phyloP scores from a whole-genome alignment of 2,797 vertebrate genomes.

The Channallabes apus region DNA sequence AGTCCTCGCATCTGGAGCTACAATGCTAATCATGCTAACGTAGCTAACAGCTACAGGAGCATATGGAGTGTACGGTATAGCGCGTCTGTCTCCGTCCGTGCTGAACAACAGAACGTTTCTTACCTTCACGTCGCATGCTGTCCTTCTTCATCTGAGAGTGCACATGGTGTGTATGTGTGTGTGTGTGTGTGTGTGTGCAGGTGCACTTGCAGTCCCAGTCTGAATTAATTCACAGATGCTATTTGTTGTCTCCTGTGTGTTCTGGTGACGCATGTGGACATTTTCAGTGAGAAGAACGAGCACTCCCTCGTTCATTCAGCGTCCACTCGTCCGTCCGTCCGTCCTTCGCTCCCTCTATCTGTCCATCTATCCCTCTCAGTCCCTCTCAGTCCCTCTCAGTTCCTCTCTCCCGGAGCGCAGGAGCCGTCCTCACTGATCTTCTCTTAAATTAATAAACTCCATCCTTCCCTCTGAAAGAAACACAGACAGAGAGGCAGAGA shows the following conservation, averaged over 20 bases:
- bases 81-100: no score
- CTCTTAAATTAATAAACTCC: neutral
- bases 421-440: neutral
- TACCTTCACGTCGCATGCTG: neutral
- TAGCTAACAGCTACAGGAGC: neutral
- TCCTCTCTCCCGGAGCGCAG: neutral
- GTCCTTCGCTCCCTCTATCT: neutral
- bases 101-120: neutral
- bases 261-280: neutral
- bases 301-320: neutral
- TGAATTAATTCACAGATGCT: constrained; percentile 9
- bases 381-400: neutral
- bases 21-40: neutral
- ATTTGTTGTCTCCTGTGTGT: neutral
- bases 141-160: neutral
- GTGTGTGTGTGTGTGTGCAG: neutral
- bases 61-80: neutral
- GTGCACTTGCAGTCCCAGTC: neutral
- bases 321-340: neutral
- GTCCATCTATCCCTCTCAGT: neutral
- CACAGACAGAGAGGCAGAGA: neutral
- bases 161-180: neutral
- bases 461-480: constrained; percentile 1
- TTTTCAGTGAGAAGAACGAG: neutral
- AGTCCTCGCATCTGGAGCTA: neutral